Percentiles rank a stretch among this genome's conserved stretches.
These are phyloP conservation scores for Petaurus breviceps DNA, from an alignment of 2,113 vertebrate genomes.

Conservation along the genomic window DNA sequence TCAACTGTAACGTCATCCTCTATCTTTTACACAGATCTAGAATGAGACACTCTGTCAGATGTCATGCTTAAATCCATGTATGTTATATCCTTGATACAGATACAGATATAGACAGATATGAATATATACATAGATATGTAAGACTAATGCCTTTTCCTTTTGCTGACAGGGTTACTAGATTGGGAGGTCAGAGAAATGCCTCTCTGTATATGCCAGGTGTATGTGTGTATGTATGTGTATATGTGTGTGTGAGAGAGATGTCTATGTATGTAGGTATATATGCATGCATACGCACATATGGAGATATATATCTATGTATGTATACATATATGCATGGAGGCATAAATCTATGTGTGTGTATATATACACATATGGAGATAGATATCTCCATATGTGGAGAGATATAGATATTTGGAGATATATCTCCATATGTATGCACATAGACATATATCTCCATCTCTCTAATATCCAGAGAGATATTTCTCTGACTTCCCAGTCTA, in stretches of 20 bases:
- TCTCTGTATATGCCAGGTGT: not conserved
- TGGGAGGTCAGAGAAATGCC: not conserved
- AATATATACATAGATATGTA: not conserved
- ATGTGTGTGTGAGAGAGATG: too few relatives aligned
- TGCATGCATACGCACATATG: not conserved
- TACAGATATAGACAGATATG: not conserved
- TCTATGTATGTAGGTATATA: too few relatives aligned
- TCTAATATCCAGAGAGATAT: not conserved
- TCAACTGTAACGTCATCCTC: too few relatives aligned
- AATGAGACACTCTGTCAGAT: not conserved
- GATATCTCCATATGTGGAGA: too few relatives aligned
- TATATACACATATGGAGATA: too few relatives aligned
- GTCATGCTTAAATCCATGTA: not conserved
- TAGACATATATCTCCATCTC: too few relatives aligned
- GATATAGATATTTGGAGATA: not conserved
- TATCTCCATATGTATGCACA: not conserved
- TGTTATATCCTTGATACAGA: not conserved
- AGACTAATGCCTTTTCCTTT: not conserved
- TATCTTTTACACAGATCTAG: too few relatives aligned
- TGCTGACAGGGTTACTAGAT: not conserved
- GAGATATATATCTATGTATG: not conserved
- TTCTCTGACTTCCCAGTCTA: not conserved
- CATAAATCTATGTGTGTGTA: not conserved
- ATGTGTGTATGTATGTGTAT: too few relatives aligned
- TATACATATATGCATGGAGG: too few relatives aligned